Base-by-base conservation (phyloP, 2,113 vertebrate genomes). In the Scomber japonicus region DNA sequence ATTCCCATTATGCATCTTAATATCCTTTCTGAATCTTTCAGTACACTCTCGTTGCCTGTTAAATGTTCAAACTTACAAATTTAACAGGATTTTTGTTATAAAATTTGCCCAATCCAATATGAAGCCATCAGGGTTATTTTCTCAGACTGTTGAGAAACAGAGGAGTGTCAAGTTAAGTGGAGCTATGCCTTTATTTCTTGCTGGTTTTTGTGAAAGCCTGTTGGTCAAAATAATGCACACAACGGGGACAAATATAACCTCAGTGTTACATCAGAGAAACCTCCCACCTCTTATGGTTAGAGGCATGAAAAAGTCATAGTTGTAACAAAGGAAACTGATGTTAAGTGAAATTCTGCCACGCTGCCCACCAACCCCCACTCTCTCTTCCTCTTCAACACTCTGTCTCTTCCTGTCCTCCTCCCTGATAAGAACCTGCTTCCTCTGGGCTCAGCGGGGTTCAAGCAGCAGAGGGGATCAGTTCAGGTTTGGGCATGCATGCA, bases 361-460 rank as follows among this genome's bases (percentile, higher is more conserved):
- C 56, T 75, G 62, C 82, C 85, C 82, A 53, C 46, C 61, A 24
- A 21, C 74, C 81, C 80, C 64, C 85, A 63, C 83, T 73, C 80
- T 71, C 78, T 87, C 87, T 86, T 88, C 84, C 90, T 82, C 78
- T 68, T 63, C 40, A 46, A 48, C 75, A 72, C 59, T 86, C 74
- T 61, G 78, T 50, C 49, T 80, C 72, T 91, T 92, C 89, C 86
- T 89, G 90, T 81, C 84, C 77, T 86, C 72, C 84, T 89, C 76
- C 75, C 86, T 74, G 91, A 91, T 87, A 83, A 90, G 82, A 82
- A 48, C 67, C 85, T 73, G 87, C 80, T 91, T 93, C 85, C 88
- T 92, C 63, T 86, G 71, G 82, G 82, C 90, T 87, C 89, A 60
- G 83, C 15, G 40, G 84, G 89, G 89, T 83, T 82, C 84, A 84